Base-by-base conservation (phyloP, 2,113 vertebrate species). In the Nesogale talazaci region DNA sequence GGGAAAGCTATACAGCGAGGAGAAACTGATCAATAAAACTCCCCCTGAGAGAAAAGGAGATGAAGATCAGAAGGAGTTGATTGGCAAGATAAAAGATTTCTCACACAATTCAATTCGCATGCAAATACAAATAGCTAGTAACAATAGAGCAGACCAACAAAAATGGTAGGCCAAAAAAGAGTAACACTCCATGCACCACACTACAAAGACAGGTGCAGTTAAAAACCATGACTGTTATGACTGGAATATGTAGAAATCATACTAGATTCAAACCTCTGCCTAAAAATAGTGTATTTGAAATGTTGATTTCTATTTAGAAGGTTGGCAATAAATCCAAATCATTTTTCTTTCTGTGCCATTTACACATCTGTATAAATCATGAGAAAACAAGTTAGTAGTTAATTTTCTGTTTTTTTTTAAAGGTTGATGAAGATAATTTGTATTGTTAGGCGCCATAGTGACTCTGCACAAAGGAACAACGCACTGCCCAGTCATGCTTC, bases 91-190 rank as follows among this genome's bases (percentile, higher is more conserved):
- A 52, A 91, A 90, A 7, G 5, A 40, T 74, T 0, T 42, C 38
- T 74, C 15, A 40, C 42, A 90, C 72, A 27, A 19, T 52, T 16
- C 61, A 57, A 91, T 81, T 83, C 23, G 83, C 87, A 90, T 80
- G 76, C 34, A 70, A 92, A 57, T 8, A 38, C 57, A 22, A 75
- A 83, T 46, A 80, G 65, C 59, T 69, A 86, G 22, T 75, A 90
- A 90, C 38, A 38, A 1, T 70, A 42, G 42, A 10, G 25, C 70
- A 70, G 27, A 8, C 36, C 9, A 29, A 72, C 12, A n/a, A 67
- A 10, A 38, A 56, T 1, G 76, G 34, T 75, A 10, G 14, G 86
- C 20, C 15, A 78, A n/a, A 16, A 29, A 56, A 4, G 29, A 31
- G 75, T 70, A 81, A 38, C 22, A 79, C 42, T 1, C 57, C 25